A percentile compares a stretch with the other conserved stretches of the same genome.
Evolutionary conservation across 1,140 invertebrate species (phyloP).

Genomic region (Philopotamus ludificatus): DNA sequence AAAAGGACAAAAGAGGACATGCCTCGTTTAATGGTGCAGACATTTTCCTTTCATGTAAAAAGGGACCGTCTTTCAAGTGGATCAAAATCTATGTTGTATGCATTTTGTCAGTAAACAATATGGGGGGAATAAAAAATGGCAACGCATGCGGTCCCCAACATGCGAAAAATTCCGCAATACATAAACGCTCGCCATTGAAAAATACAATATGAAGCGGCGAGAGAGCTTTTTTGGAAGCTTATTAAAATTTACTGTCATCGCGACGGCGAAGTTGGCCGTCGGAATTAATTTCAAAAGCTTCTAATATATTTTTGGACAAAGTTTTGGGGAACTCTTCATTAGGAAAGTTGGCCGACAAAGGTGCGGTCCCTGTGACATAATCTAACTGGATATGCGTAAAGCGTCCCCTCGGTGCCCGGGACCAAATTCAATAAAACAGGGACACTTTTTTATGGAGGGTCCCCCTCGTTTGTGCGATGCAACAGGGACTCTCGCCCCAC

Average conservation of each 20-base stretch:
- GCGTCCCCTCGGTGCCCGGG: constrained; percentile 26
- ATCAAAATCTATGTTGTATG: constrained; percentile 18
- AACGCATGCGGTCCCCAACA: constrained; percentile 3
- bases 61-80: constrained; percentile 14
- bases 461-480: constrained; percentile 9
- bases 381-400: constrained; percentile 40
- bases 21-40: constrained; percentile 17
- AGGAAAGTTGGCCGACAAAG: constrained; percentile 19
- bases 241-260: too few species aligned
- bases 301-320: background rate
- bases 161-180: too few species aligned
- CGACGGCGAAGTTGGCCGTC: too few species aligned
- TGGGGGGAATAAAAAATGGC: constrained; percentile 23
- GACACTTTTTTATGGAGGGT: constrained; percentile 28
- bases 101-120: constrained; percentile 27
- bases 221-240: too few species aligned
- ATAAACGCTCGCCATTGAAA: too few species aligned
- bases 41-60: constrained; percentile 13
- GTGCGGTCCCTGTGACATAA: constrained; percentile 30
- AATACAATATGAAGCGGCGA: too few species aligned
- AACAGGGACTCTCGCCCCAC: background rate
- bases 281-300: too few species aligned
- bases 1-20: constrained; percentile 8
- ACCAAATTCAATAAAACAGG: constrained; percentile 39
- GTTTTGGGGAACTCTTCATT: constrained; percentile 15